Evolutionary conservation across 1,140 invertebrate genomes (phyloP).

Genomic region (Paramacrobiotus metropolitanus): DNA sequence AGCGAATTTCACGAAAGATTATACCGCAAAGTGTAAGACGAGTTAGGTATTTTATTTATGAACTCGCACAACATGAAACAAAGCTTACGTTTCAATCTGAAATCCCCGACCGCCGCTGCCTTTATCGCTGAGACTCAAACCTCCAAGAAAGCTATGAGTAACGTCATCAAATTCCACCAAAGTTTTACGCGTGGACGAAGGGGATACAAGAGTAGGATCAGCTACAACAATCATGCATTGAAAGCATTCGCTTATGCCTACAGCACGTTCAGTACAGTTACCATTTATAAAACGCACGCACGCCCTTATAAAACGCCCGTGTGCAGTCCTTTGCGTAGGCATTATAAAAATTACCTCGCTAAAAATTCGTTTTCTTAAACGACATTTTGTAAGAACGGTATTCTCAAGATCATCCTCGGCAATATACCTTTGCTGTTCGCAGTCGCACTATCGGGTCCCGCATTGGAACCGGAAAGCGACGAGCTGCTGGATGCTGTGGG

Average conservation of each 20-base stretch:
- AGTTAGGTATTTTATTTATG: not conserved
- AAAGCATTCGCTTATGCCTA: too few relatives aligned
- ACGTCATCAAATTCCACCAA: not conserved
- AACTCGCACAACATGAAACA: not conserved
- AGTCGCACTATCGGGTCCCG: too few relatives aligned
- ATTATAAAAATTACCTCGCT: not conserved
- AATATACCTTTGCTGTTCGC: too few relatives aligned
- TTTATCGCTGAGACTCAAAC: not conserved
- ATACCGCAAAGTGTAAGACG: not conserved
- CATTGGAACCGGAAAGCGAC: too few relatives aligned
- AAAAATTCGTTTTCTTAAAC: not conserved
- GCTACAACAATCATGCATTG: not conserved
- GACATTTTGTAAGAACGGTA: too few relatives aligned
- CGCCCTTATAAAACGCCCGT: not conserved
- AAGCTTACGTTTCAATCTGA: not conserved
- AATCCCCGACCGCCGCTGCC: not conserved
- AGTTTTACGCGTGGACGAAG: not conserved
- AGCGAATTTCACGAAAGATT: not conserved
- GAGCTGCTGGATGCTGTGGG: too few relatives aligned
- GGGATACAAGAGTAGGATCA: not conserved
- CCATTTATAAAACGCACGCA: not conserved
- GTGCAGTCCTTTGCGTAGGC: not conserved
- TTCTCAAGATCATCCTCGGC: too few relatives aligned
- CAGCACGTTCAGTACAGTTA: too few relatives aligned
- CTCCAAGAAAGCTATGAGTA: not conserved